Evolutionary conservation across 2,113 vertebrate species (phyloP).

Genomic region (Pteropus alecto): DNA sequence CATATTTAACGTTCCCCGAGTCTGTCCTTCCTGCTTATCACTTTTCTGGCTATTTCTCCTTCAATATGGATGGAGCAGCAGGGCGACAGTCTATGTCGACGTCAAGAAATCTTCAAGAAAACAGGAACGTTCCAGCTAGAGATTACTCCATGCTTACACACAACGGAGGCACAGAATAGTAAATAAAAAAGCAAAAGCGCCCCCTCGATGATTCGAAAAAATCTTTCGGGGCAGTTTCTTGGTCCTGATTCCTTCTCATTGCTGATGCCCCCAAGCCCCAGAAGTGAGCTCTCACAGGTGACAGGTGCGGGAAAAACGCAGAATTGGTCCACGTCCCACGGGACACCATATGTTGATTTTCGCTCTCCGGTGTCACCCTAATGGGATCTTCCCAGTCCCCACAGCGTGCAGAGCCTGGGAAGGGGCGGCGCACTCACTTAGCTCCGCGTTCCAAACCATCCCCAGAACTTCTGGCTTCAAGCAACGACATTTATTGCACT

Average conservation of each 20-base stretch:
- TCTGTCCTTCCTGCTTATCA: not conserved
- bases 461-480: not conserved
- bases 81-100: rapidly evolving
- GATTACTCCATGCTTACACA: rapidly evolving
- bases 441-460: not conserved
- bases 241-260: not conserved
- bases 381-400: not conserved
- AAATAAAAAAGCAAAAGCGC: not conserved
- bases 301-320: rapidly evolving
- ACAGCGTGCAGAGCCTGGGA: rapidly evolving
- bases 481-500: not conserved
- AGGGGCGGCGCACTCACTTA: not conserved
- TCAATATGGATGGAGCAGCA: not conserved
- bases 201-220: not conserved
- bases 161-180: not conserved
- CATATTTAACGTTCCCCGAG: not conserved
- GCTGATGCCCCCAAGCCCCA: not conserved
- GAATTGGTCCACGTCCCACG: rapidly evolving
- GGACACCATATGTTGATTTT: not conserved
- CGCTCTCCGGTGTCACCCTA: not conserved
- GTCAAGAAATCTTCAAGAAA: not conserved
- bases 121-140: not conserved
- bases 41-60: rapidly evolving
- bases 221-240: not conserved
- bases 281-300: not conserved